phyloP scores from a whole-genome alignment of 2,888 invertebrate species.

The Villa cingulata region DNA sequence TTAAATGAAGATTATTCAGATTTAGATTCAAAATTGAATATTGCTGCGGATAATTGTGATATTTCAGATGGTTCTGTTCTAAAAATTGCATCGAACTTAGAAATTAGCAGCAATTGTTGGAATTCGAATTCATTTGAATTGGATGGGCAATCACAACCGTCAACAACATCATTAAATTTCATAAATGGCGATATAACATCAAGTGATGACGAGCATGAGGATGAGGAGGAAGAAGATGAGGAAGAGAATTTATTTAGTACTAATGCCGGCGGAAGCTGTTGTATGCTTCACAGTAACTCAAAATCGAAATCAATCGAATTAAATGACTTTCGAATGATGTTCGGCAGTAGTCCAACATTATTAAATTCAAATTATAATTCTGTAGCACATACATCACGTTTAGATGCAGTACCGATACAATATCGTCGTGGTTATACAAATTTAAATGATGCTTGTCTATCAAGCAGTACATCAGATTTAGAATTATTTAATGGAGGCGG shows the following conservation, averaged over 20 bases:
- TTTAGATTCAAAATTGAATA: conserved; percentile 9
- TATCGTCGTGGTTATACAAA: conserved; percentile 18
- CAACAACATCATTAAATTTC: conserved; percentile 14
- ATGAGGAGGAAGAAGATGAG: conserved; percentile 14
- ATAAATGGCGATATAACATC: conserved; percentile 14
- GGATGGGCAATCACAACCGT: conserved; percentile 4
- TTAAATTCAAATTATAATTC: conserved; percentile 15
- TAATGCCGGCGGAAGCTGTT: conserved; percentile 8
- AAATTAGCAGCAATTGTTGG: conserved; percentile 14
- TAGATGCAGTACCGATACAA: conserved; percentile 18
- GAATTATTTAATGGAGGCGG: conserved; percentile 11
- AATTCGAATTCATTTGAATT: conserved; percentile 9
- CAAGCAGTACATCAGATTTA: conserved; percentile 17
- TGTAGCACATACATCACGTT: conserved; percentile 14
- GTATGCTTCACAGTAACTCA: conserved; percentile 11
- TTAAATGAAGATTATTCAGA: conserved; percentile 15
- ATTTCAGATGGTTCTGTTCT: conserved; percentile 11
- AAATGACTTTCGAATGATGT: conserved; percentile 17
- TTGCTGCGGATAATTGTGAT: conserved; percentile 1
- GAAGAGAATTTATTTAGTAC: background rate
- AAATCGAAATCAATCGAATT: conserved; percentile 16
- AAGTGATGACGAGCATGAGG: conserved; percentile 11
- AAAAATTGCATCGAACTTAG: conserved; percentile 16
- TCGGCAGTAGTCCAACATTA: conserved; percentile 18
- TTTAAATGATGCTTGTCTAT: conserved; percentile 18